phyloP scores from a whole-genome alignment of 2,888 invertebrate genomes.

The Sialis lutaria region DNA sequence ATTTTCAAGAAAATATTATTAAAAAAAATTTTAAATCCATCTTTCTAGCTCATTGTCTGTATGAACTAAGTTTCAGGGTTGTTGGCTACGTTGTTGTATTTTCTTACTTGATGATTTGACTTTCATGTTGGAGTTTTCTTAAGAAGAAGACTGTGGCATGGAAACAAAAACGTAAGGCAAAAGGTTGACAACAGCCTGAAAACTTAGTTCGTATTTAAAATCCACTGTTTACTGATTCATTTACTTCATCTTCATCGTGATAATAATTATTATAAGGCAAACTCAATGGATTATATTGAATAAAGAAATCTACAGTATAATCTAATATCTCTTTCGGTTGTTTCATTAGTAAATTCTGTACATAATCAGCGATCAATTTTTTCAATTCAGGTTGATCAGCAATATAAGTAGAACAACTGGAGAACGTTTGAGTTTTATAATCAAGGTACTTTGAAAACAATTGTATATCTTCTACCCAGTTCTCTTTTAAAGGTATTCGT shows the following conservation, averaged over 20 bases:
- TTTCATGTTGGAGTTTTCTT: no score
- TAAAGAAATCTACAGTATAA: constrained; percentile 38
- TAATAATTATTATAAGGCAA: constrained; percentile 2
- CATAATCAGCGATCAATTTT: constrained; percentile 37
- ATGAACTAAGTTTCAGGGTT: background rate
- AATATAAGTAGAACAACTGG: constrained; percentile 37
- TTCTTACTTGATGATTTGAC: no score
- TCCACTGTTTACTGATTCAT: background rate
- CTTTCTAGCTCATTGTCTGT: background rate
- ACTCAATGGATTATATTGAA: constrained; percentile 19
- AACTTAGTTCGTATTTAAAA: no score
- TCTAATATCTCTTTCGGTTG: constrained; percentile 36
- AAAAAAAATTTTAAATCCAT: no score
- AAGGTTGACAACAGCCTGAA: no score
- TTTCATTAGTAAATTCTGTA: constrained; percentile 36
- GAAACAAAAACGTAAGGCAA: no score
- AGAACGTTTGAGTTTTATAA: constrained; percentile 26
- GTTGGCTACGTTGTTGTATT: no score
- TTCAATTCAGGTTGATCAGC: constrained; percentile 37
- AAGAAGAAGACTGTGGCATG: background rate
- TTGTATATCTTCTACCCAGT: constrained; percentile 40
- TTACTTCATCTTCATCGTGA: background rate
- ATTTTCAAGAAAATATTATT: no score
- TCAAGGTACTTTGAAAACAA: constrained; percentile 26
- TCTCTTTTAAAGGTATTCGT: constrained; percentile 27